A percentile compares a stretch with the other conserved stretches of the same genome.
phyloP scores from a whole-genome alignment of 2,888 invertebrate species.

The Ceratothoa steindachneri region DNA sequence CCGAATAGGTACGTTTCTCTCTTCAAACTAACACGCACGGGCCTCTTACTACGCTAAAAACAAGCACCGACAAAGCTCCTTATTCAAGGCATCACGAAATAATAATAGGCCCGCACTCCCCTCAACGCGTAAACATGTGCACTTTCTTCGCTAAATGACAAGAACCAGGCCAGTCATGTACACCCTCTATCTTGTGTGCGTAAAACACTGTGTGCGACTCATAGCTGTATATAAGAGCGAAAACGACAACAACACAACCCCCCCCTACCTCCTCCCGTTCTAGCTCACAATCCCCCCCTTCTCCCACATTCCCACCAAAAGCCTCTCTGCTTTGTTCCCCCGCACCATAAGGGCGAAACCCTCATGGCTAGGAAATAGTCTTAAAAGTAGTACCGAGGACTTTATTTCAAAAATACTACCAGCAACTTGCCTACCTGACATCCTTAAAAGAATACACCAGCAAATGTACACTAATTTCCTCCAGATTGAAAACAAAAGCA shows the following conservation, averaged over 20 bases:
- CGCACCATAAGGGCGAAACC: slow-evolving; percentile 6
- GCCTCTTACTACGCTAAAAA: too few relatives aligned
- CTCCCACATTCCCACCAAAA: slow-evolving; percentile 9
- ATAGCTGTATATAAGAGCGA: background rate
- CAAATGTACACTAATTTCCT: too few relatives aligned
- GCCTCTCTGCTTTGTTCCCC: slow-evolving; percentile 12
- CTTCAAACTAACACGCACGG: too few relatives aligned
- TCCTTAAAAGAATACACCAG: background rate
- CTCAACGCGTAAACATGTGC: background rate
- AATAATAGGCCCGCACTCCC: too few relatives aligned
- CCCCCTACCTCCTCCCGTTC: background rate
- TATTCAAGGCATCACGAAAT: too few relatives aligned
- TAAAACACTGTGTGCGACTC: background rate
- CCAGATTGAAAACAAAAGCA: background rate
- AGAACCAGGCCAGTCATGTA: background rate
- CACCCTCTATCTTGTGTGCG: background rate
- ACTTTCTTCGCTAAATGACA: background rate
- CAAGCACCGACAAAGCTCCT: too few relatives aligned
- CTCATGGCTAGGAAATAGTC: background rate
- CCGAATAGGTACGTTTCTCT: too few relatives aligned
- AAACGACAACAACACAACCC: background rate
- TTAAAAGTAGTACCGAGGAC: too few relatives aligned
- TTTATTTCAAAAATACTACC: too few relatives aligned
- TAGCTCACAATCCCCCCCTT: background rate
- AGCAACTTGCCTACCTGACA: too few relatives aligned